Evolutionary conservation across 1,140 invertebrate species (phyloP).

Genomic region (Hydropsyche tenuis): DNA sequence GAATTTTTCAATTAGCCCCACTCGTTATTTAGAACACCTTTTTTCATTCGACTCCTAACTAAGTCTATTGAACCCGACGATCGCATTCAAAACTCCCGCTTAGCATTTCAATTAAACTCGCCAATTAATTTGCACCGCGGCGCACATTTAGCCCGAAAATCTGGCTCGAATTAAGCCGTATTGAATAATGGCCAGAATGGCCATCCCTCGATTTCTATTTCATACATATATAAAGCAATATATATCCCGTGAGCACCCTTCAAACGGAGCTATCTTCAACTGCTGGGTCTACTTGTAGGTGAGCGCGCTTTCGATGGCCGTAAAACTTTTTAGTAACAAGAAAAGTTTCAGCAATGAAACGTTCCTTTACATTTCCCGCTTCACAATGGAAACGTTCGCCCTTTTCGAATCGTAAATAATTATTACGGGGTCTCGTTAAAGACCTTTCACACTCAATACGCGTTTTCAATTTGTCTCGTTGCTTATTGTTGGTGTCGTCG

Average conservation of each 20-base stretch:
- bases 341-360: conserved; percentile 49
- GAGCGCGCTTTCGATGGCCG: conserved; percentile 17
- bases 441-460: neutral
- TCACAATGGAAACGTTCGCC: conserved; percentile 30
- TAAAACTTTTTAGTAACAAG: conserved; percentile 46
- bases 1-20: too few relatives aligned
- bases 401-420: conserved; percentile 38
- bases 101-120: conserved; percentile 10
- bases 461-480: conserved; percentile 7
- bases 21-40: too few relatives aligned
- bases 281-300: neutral
- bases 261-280: neutral
- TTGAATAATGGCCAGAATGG: conserved; percentile 31
- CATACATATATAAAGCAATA: neutral
- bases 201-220: conserved; percentile 26
- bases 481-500: neutral
- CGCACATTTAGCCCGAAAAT: neutral
- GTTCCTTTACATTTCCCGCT: conserved; percentile 43
- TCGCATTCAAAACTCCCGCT: neutral
- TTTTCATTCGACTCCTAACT: neutral
- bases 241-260: neutral
- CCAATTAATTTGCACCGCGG: conserved; percentile 9
- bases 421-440: conserved; percentile 27
- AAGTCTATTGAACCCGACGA: conserved; percentile 3
- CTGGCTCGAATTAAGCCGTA: conserved; percentile 17